A percentile compares a stretch with the other conserved stretches of the same genome.
phyloP scores from a whole-genome alignment of 1,140 invertebrate species.

The Neodiprion lecontei region DNA sequence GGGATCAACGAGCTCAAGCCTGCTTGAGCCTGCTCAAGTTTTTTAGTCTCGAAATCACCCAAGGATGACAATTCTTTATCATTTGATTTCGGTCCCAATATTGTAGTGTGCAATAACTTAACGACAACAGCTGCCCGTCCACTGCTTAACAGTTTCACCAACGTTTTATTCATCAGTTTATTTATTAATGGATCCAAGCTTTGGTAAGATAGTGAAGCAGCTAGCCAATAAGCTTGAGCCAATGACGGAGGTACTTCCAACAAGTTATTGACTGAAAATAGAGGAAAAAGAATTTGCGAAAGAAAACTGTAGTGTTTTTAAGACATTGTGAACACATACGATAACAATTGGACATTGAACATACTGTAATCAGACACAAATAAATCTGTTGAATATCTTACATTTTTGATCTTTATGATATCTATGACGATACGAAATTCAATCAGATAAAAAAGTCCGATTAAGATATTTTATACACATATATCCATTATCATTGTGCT shows the following conservation, averaged over 20 bases:
- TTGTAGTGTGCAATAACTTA: conserved; percentile 47
- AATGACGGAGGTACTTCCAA: conserved; percentile 41
- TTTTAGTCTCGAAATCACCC: conserved; percentile 25
- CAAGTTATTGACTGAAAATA: conserved; percentile 48
- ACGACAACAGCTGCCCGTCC: conserved; percentile 53
- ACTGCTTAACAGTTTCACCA: conserved; percentile 51
- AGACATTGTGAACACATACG: not conserved
- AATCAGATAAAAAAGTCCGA: not conserved
- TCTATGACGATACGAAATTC: conserved; percentile 14
- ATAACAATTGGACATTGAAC: not conserved
- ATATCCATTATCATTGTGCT: conserved; percentile 8
- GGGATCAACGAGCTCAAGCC: conserved; percentile 50
- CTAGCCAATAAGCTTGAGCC: conserved; percentile 46
- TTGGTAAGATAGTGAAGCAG: conserved; percentile 42
- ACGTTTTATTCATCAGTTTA: conserved; percentile 39
- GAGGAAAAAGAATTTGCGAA: too few species aligned
- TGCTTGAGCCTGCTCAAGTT: conserved; percentile 44
- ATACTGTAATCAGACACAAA: not conserved
- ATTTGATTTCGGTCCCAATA: conserved; percentile 33
- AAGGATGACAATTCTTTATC: conserved; percentile 24
- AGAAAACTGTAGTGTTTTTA: not conserved
- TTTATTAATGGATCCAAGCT: conserved; percentile 49
- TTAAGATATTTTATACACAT: not conserved
- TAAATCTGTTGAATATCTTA: not conserved
- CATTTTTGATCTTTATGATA: conserved; percentile 11